These are phyloP conservation scores for Melanchra persicariae DNA, from an alignment of 2,888 invertebrate species.

Conservation along the genomic window DNA sequence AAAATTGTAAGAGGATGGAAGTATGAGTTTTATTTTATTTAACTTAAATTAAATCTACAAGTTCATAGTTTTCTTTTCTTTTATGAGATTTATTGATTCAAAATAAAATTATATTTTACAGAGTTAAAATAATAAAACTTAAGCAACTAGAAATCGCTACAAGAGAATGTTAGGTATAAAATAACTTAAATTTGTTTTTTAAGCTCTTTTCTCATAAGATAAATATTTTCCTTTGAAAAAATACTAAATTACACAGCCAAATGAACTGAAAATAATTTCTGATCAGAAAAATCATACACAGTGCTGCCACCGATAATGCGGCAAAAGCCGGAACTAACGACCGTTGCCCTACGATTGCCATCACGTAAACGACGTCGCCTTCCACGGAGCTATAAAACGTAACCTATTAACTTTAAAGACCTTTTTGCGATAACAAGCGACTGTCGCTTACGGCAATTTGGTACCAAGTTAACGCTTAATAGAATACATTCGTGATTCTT, in stretches of 20 bases:
- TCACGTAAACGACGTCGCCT: slow-evolving; percentile 68
- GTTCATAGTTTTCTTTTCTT: not conserved
- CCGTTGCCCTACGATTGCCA: slow-evolving; percentile 62
- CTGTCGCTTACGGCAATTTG: slow-evolving; percentile 73
- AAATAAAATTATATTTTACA: not conserved
- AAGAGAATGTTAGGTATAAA: not conserved
- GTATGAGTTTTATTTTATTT: not conserved
- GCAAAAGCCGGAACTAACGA: slow-evolving; percentile 79
- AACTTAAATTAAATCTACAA: no score
- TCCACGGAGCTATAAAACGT: slow-evolving; percentile 79
- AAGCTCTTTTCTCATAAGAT: not conserved
- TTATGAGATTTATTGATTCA: not conserved
- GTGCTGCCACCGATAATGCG: slow-evolving; percentile 77
- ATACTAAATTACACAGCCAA: slow-evolving; percentile 19
- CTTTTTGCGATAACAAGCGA: slow-evolving; percentile 69
- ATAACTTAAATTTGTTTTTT: not conserved
- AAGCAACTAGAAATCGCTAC: not conserved
- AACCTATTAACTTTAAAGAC: slow-evolving; percentile 72
- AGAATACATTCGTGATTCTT: slow-evolving; percentile 51
- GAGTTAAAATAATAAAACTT: not conserved
- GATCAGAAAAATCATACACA: slow-evolving; percentile 53
- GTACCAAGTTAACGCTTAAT: slow-evolving; percentile 44
- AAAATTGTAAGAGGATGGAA: not conserved
- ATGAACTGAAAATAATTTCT: slow-evolving; percentile 30
- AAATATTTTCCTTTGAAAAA: slow-evolving; percentile 8